Evolutionary conservation across 2,797 vertebrate genomes (phyloP).

Genomic region (Sandelia bainsii): DNA sequence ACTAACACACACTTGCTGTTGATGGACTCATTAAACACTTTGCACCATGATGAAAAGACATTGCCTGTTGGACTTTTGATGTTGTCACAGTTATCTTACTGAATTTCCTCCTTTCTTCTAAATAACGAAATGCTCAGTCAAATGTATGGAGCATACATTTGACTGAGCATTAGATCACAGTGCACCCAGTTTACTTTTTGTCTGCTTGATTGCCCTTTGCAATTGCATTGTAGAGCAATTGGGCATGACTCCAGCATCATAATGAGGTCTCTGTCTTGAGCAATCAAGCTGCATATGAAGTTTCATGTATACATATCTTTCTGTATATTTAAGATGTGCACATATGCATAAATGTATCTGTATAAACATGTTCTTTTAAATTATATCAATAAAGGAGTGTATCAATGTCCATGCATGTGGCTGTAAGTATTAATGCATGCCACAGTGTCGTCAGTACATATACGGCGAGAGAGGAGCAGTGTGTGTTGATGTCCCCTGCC

Average conservation of each 20-base stretch:
- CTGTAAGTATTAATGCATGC: not conserved
- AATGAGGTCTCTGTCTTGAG: not conserved
- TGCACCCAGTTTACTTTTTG: conserved; percentile 18
- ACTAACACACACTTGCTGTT: conserved; percentile 11
- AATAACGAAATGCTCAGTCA: conserved; percentile 37
- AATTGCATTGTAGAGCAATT: conserved; percentile 3
- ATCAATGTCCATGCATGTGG: not conserved
- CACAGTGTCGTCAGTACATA: not conserved
- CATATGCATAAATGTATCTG: not conserved
- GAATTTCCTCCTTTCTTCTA: conserved; percentile 25
- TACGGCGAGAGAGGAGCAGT: conserved; percentile 11
- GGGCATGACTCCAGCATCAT: conserved; percentile 17
- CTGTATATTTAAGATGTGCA: not conserved
- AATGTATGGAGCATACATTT: conserved; percentile 10
- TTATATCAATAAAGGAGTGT: no score
- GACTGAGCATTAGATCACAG: conserved; percentile 31
- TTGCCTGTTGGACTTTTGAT: conserved; percentile 41
- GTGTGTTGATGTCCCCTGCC: conserved; percentile 37
- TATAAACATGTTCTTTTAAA: not conserved
- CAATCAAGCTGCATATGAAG: not conserved
- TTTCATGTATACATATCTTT: not conserved
- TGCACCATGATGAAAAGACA: conserved; percentile 21
- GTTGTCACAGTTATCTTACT: conserved; percentile 26
- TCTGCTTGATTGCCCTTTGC: conserved; percentile 21
- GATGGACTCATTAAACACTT: conserved; percentile 32